Conservation (phyloP, 2,888 invertebrate genomes). For the Mythimna loreyi region DNA sequence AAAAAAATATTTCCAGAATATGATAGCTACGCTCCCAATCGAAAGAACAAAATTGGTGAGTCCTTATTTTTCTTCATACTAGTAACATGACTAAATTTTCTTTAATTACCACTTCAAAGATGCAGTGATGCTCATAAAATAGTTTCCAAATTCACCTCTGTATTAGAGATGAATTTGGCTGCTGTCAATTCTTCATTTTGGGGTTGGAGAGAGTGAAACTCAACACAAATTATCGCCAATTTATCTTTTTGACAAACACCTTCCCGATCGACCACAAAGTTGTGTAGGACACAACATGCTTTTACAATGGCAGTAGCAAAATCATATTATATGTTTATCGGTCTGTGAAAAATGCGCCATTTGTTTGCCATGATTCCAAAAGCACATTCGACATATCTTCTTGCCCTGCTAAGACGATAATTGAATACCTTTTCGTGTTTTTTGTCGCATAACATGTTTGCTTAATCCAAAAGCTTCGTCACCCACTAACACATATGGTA, state of each 20-base stretch:
- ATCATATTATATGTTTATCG: constrained; percentile 36
- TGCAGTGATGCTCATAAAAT: constrained; percentile 47
- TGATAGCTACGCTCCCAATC: too few species aligned
- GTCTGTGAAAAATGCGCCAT: constrained; percentile 39
- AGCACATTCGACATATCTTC: constrained; percentile 7
- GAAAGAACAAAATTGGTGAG: too few species aligned
- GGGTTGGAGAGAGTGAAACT: constrained; percentile 46
- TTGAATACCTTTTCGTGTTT: constrained; percentile 16
- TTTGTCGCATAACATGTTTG: constrained; percentile 36
- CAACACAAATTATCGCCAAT: constrained; percentile 56
- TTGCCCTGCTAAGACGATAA: constrained; percentile 18
- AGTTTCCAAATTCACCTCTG: constrained; percentile 37
- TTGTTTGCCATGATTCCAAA: constrained; percentile 32
- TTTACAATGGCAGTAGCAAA: constrained; percentile 42
- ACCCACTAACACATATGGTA: constrained; percentile 1
- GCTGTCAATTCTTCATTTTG: constrained; percentile 33
- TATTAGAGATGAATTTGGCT: constrained; percentile 44
- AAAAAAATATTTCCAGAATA: too few species aligned
- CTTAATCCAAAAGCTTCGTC: too few species aligned
- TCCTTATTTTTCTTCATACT: too few species aligned
- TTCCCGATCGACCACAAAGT: constrained; percentile 46
- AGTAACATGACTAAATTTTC: too few species aligned
- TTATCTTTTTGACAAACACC: constrained; percentile 50
- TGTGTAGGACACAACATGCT: constrained; percentile 37
- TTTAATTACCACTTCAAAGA: constrained; percentile 47